Evolutionary conservation across 2,888 invertebrate genomes (phyloP), one percentile per base, ranked within the genome.

Genomic region (Ophraella communa): DNA sequence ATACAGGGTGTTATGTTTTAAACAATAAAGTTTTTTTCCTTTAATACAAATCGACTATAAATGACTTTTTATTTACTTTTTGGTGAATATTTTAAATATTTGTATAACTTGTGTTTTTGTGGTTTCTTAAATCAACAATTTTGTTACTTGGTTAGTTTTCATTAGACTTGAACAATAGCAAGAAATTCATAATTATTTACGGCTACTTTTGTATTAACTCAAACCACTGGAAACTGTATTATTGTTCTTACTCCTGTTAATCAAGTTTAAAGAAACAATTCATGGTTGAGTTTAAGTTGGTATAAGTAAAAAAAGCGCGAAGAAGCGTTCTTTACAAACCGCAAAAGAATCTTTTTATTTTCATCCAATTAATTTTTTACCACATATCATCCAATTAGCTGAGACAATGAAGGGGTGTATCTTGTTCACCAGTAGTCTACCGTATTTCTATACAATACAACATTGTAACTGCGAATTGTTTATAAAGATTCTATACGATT

Each of bases 101-200:
- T 39, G 39, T 7, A 7, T 2, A 39, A 39, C 17, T 39, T 39
- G 39, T 39, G 17, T 51, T 51, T 24, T 17, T 24, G 49, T 27
- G 49, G 49, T 51, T 51, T 17, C 27, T 27, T 8, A 51, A 51
- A 51, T 51, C 49, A 51, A 51, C 49, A 51, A 51, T 27, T 24
- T 51, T 27, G 49, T 51, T 27, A 51, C 21, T 27, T 23, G 24
- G 24, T 51, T 51, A 27, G 49, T 8, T 51, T 7, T 8, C 21
- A 59, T 51, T 51, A 59, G 42, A 59, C 51, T 42, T 49, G 33
- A 58, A 58, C 58, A 58, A 58, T 58, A 49, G 58, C 58, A 58
- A 49, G 58, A 24, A 2, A 58, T 49, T 58, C 23, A 23, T n/a
- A 30, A 58, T 58, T 58, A 58, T 58, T 33, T 33, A 58, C 58